A percentile compares a stretch with the other conserved stretches of the same genome.
Evolutionary conservation across 2,113 vertebrate genomes (phyloP).

Genomic region (Danionella cerebrum): DNA sequence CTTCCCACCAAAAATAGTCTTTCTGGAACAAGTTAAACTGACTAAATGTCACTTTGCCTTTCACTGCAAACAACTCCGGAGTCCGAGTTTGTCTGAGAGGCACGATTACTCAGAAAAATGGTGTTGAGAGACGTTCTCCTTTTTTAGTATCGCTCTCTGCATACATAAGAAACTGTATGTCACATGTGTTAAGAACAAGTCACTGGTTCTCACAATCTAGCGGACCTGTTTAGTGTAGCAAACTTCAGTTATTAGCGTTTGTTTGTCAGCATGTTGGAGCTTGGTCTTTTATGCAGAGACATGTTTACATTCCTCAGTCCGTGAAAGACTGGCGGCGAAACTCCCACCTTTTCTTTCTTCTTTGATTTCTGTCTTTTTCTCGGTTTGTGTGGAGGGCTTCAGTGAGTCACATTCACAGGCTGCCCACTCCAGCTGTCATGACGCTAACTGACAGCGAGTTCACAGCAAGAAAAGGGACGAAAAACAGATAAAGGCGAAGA

Average conservation of each 20-base stretch:
- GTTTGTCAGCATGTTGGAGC: slow-evolving; percentile 9
- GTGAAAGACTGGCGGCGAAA: not conserved
- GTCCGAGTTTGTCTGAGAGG: not conserved
- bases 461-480: not conserved
- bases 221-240: slow-evolving; percentile 3
- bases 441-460: slow-evolving; percentile 19
- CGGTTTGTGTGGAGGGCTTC: not conserved
- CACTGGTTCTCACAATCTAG: not conserved
- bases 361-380: not conserved
- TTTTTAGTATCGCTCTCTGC: not conserved
- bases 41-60: slow-evolving; percentile 26
- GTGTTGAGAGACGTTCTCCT: not conserved
- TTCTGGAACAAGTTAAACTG: not conserved
- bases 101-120: slow-evolving; percentile 1
- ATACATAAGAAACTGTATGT: not conserved
- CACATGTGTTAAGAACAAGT: not conserved
- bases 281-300: not conserved
- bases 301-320: slow-evolving; percentile 27
- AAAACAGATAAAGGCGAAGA: not conserved
- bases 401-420: not conserved
- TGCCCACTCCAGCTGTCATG: slow-evolving; percentile 26
- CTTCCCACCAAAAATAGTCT: slow-evolving; percentile 44
- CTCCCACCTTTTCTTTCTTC: not conserved
- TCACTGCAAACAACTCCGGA: not conserved
- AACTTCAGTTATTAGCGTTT: not conserved